Percentiles rank a stretch among this genome's conserved stretches.
Evolutionary conservation across 2,113 vertebrate genomes (phyloP).

Genomic region (Glareola pratincola): DNA sequence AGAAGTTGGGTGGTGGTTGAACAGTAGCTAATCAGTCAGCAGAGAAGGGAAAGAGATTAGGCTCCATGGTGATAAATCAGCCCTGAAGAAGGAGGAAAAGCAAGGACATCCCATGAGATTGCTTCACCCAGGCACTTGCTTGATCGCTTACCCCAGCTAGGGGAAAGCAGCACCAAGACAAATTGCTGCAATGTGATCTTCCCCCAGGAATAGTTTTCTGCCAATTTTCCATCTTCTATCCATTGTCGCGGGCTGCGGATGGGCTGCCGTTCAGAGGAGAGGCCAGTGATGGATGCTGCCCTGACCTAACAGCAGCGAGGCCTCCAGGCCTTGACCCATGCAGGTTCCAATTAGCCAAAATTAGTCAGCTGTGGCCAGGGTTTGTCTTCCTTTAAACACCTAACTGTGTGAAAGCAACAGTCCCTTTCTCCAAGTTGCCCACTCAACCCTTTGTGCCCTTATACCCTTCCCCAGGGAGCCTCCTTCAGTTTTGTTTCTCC

Average conservation of each 20-base stretch:
- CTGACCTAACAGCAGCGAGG: conserved; percentile 47
- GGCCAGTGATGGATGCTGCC: conserved; percentile 60
- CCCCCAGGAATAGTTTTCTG: neutral
- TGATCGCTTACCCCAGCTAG: neutral
- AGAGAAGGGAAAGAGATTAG: neutral
- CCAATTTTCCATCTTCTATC: neutral
- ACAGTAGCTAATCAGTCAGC: neutral
- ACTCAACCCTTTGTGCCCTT: conserved; percentile 41
- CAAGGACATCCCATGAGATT: neutral
- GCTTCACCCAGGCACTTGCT: neutral
- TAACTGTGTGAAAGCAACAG: conserved; percentile 69
- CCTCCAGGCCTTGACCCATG: conserved; percentile 73
- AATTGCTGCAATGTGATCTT: neutral
- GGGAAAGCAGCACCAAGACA: neutral
- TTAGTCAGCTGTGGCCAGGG: conserved; percentile 75
- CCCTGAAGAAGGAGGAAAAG: neutral
- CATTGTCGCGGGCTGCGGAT: neutral
- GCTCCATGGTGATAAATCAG: neutral
- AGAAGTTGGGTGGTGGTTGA: neutral
- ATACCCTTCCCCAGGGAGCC: conserved; percentile 34
- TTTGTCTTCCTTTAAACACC: conserved; percentile 67
- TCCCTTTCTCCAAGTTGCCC: conserved; percentile 8
- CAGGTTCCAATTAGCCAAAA: conserved; percentile 84
- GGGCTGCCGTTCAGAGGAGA: neutral
- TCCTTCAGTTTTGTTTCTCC: conserved; percentile 48